These are phyloP conservation scores for Lutjanus argentimaculatus DNA, from an alignment of 2,797 vertebrate genomes.

Conservation along the genomic window DNA sequence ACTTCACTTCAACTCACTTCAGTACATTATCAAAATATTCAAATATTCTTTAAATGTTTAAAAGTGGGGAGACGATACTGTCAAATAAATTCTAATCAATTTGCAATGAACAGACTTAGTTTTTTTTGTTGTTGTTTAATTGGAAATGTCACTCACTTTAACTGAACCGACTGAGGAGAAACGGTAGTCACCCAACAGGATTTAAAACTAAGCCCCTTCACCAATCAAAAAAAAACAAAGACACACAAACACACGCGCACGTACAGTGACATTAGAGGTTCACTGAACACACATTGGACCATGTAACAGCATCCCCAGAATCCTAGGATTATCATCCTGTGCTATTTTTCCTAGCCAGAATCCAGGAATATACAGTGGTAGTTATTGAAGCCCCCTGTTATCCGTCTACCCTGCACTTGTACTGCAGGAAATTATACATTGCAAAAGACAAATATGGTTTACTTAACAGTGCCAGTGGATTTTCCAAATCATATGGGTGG, in stretches of 20 bases:
- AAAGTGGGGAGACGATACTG: not conserved
- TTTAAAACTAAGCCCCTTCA: constrained; percentile 70
- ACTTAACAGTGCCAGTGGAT: constrained; percentile 26
- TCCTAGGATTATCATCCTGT: constrained; percentile 17
- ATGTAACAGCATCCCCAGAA: constrained; percentile 47
- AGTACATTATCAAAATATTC: constrained; percentile 9
- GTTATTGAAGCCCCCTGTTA: constrained; percentile 54
- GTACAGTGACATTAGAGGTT: constrained; percentile 69
- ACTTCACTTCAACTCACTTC: constrained; percentile 45
- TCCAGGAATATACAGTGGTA: constrained; percentile 51
- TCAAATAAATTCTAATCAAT: not conserved
- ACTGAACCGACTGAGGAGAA: constrained; percentile 39
- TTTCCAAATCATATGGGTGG: constrained; percentile 41
- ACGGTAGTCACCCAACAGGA: constrained; percentile 49
- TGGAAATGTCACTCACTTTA: not conserved
- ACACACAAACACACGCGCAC: constrained; percentile 36
- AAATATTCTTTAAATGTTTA: not conserved
- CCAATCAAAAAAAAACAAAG: constrained; percentile 52
- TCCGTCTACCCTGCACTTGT: constrained; percentile 51
- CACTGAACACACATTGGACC: constrained; percentile 44
- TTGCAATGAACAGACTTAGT: too few relatives aligned
- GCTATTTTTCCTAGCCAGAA: constrained; percentile 32
- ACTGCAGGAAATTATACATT: constrained; percentile 22
- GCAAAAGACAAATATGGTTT: constrained; percentile 15
- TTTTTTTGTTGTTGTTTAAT: not conserved